Base-by-base conservation (phyloP, 1,140 invertebrate species). In the Euschistus heros region DNA sequence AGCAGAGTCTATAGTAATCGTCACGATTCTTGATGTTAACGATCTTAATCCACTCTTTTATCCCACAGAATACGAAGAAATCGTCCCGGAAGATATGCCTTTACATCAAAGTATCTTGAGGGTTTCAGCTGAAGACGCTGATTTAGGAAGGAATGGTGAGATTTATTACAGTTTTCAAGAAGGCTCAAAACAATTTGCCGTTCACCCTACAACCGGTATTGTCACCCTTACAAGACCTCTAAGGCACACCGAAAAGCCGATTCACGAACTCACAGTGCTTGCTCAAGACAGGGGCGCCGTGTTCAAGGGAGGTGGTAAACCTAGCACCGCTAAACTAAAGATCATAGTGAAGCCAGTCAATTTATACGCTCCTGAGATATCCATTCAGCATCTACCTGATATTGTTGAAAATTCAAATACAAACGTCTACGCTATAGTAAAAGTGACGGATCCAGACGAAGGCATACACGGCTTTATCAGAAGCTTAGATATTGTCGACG, bases 141-240 rank as follows among this genome's bases (percentile, higher is more conserved):
- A 98, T 75, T 78, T 94, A 14, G 94, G 94, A 0, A 81, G 89
- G 59, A 97, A 97, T 74, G 92, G 92, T 2, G 92, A 97, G 78
- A 92, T 97, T 69, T 97, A 97, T 76, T 98, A 97, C 75, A 95
- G 89, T 75, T 88, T 97, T 69, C 78, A 82, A n/a, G 82, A 93
- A 66, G 90, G 84, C 10, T 92, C 86, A 7, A 85, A 91, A 68
- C 83, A 87, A 67, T 97, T 97, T 75, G 88, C 91, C 7, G 85
- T 97, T 64, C 91, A 98, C 78, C 92, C 94, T 14, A 91, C 92
- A 30, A 91, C 85, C 15, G 95, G 94, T 3, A 83, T 92, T 13
- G 83, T 97, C 46, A 88, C 89, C 2, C 79, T 95, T 8, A 91
- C 91, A 2, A 82, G 89, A 70, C 85, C 86, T 18, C 78, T 96